Percentiles rank a stretch among this genome's conserved stretches.
These are phyloP conservation scores for Phallusia fumigata DNA, from an alignment of 23 tunicate species.

Conservation along the genomic window DNA sequence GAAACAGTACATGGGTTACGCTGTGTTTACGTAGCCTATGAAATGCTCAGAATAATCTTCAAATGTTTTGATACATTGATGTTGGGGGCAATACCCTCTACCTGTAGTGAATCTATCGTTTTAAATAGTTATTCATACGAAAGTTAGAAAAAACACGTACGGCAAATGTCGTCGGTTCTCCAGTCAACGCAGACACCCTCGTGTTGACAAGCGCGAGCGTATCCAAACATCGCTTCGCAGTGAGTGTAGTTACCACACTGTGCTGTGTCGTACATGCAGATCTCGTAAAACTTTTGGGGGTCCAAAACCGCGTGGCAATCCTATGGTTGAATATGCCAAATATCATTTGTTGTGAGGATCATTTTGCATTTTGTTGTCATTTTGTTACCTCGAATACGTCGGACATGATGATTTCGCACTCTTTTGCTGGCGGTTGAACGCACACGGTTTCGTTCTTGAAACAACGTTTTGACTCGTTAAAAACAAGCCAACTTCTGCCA, in stretches of 20 bases:
- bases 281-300: slow-evolving; percentile 49
- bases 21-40: too few relatives aligned
- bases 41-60: too few relatives aligned
- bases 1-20: background rate
- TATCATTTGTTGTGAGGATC: too few relatives aligned
- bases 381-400: slow-evolving; percentile 60
- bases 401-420: slow-evolving; percentile 83
- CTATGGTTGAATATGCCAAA: too few relatives aligned
- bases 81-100: too few relatives aligned
- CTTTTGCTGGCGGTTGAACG: slow-evolving; percentile 37
- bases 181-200: slow-evolving; percentile 88
- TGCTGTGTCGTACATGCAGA: slow-evolving; percentile 75
- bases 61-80: too few relatives aligned
- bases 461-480: slow-evolving; percentile 47
- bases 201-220: slow-evolving; percentile 71
- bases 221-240: slow-evolving; percentile 89
- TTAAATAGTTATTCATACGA: too few relatives aligned
- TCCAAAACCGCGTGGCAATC: slow-evolving; percentile 89
- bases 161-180: slow-evolving; percentile 83
- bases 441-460: slow-evolving; percentile 42
- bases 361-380: too few relatives aligned
- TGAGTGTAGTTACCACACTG: slow-evolving; percentile 76
- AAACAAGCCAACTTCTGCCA: slow-evolving; percentile 74
- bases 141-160: slow-evolving; percentile 35
- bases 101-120: too few relatives aligned